A percentile compares a stretch with the other conserved stretches of the same genome.
Evolutionary conservation across 92 coral and sea anemone genomes (phyloP).

Genomic region (Porites lobata): DNA sequence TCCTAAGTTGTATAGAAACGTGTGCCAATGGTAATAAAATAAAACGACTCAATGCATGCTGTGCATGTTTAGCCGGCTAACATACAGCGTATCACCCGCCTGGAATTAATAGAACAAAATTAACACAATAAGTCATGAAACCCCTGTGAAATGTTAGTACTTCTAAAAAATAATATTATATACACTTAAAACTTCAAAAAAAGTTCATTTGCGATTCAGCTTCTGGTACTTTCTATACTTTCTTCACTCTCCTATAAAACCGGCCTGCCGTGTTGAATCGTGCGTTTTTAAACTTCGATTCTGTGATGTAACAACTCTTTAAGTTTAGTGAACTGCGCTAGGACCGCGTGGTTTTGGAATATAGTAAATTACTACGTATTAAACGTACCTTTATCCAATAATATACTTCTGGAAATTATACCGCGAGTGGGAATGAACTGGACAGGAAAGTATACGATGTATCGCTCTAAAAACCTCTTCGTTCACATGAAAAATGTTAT

Average conservation of each 20-base stretch:
- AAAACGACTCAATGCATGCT: too few species aligned
- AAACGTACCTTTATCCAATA: too few species aligned
- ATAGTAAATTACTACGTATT: too few species aligned
- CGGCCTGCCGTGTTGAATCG: not conserved
- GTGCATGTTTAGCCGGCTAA: too few species aligned
- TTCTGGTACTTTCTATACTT: too few species aligned
- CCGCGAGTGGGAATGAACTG: too few species aligned
- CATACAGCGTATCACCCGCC: not conserved
- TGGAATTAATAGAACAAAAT: not conserved
- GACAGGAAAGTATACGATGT: too few species aligned
- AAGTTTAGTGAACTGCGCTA: too few species aligned
- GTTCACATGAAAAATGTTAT: not conserved
- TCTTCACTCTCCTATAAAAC: too few species aligned
- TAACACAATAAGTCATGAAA: not conserved
- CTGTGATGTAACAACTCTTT: not conserved
- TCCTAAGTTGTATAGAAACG: not conserved
- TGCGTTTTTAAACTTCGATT: not conserved
- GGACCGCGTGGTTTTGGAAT: too few species aligned
- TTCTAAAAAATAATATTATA: not conserved
- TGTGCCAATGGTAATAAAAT: not conserved
- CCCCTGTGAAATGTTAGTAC: not conserved
- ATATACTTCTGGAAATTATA: too few species aligned
- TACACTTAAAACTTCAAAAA: not conserved
- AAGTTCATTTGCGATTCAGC: not conserved
- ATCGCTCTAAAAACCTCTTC: not conserved